Evolutionary conservation across 2,113 vertebrate species (phyloP), one percentile per base, ranked within the genome.

Genomic region (Cololabis saira): DNA sequence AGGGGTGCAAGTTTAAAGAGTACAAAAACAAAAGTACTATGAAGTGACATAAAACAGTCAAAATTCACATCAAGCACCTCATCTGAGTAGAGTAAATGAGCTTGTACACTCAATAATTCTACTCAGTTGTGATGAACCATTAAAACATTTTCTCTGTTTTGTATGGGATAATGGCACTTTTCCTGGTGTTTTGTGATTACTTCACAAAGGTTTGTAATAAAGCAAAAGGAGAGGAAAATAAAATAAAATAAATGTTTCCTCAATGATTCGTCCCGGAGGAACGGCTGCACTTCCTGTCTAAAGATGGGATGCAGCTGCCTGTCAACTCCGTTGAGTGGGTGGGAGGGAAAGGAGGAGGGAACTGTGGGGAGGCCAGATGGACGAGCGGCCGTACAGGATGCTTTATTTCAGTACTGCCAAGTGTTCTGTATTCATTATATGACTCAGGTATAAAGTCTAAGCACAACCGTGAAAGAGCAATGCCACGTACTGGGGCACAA

Each of bases 251-350:
- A 63, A 73, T 53, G 64, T 54, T 66, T 80, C 63, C 67, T 75
- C 55, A 45, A 49, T 54, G 60, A 54, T 37, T 67, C 7, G 41
- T 80, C 53, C 61, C 59, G 62, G 24, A 71, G 75, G 67, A 71
- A 64, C 67, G 67, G 50, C 70, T 53, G 24, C n/a, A 58, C 59
- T 76, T 73, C 64, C 64, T 63, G 62, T 33, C 72, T 71, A 52
- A 47, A 79, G 87, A 91, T 74, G 77, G 77, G 82, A 73, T 82
- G 75, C 90, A 90, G 87, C 87, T 91, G 89, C 80, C 81, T 86
- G 82, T 83, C 86, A 83, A 81, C 63, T 69, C 54, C 40, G 53
- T 59, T 61, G 62, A 73, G 82, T 71, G 75, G 56, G 82, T 67
- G 78, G 60, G 78, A 68, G 61, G 24, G 50, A 70, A 50, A 40